phyloP scores from a whole-genome alignment of 2,888 invertebrate genomes.

The Drosophila percnosoma region DNA sequence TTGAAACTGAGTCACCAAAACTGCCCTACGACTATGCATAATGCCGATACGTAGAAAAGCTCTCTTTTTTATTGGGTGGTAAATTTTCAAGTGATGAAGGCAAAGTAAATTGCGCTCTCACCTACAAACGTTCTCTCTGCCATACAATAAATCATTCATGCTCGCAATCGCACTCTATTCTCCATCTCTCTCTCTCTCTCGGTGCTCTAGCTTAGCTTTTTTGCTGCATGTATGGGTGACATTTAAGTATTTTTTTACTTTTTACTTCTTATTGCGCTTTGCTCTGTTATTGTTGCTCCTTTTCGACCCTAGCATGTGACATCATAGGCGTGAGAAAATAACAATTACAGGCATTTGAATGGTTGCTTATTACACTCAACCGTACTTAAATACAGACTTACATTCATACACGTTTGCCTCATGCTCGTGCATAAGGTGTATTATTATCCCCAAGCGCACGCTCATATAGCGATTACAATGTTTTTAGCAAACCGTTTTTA shows the following conservation, averaged over 20 bases:
- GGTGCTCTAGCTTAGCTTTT: conserved; percentile 5
- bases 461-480: conserved; percentile 41
- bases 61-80: conserved; percentile 40
- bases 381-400: neutral
- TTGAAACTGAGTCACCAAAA: conserved; percentile 2
- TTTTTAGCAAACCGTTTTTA: conserved; percentile 24
- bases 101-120: conserved; percentile 35
- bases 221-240: conserved; percentile 38
- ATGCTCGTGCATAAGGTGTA: neutral
- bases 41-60: conserved; percentile 44
- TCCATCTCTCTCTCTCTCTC: neutral
- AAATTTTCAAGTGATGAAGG: conserved; percentile 38
- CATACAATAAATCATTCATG: conserved; percentile 35
- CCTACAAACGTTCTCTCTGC: conserved; percentile 21
- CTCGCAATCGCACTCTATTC: conserved; percentile 13
- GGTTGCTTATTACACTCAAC: conserved; percentile 20
- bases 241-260: conserved; percentile 47
- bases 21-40: conserved; percentile 33
- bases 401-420: neutral
- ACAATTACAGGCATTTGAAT: conserved; percentile 46
- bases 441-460: conserved; percentile 14
- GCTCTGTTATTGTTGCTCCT: conserved; percentile 39
- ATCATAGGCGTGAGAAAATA: conserved; percentile 76
- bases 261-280: conserved; percentile 54
- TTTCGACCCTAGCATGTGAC: conserved; percentile 57